Evolutionary conservation across 2,797 vertebrate species (phyloP).

Genomic region (Tangara arthus): DNA sequence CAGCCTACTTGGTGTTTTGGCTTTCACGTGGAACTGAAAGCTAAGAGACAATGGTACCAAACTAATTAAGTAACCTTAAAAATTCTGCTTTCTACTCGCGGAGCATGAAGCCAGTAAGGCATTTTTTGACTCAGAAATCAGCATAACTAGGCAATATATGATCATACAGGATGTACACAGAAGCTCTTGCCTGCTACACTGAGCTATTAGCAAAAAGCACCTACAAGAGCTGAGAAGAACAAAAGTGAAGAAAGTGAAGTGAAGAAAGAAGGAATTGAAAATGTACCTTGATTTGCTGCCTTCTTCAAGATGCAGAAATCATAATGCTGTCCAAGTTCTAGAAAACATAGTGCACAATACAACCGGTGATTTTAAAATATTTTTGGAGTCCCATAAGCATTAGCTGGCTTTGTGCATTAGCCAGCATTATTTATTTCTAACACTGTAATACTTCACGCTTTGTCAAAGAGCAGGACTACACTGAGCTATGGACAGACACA

Average conservation of each 20-base stretch:
- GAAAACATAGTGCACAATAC: background rate
- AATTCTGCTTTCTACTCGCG: rapidly evolving
- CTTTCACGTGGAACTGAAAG: background rate
- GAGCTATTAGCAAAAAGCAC: background rate
- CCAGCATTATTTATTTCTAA: background rate
- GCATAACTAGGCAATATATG: background rate
- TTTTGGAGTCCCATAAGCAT: background rate
- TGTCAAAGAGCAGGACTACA: background rate
- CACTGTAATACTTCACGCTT: rapidly evolving
- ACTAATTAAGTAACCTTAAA: background rate
- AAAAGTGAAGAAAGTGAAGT: background rate
- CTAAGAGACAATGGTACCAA: background rate
- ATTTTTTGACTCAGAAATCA: background rate
- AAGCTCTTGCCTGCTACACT: background rate
- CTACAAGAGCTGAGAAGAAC: background rate
- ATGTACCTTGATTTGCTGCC: background rate
- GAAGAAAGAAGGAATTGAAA: too few relatives aligned
- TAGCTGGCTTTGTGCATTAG: background rate
- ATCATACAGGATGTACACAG: background rate
- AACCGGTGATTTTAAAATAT: background rate
- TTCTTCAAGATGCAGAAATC: background rate
- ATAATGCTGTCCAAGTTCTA: background rate
- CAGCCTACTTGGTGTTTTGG: background rate
- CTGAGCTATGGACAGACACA: background rate
- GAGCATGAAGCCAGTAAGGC: background rate